Conservation (phyloP, 2,113 vertebrate species). For the Terrapene triunguis region DNA sequence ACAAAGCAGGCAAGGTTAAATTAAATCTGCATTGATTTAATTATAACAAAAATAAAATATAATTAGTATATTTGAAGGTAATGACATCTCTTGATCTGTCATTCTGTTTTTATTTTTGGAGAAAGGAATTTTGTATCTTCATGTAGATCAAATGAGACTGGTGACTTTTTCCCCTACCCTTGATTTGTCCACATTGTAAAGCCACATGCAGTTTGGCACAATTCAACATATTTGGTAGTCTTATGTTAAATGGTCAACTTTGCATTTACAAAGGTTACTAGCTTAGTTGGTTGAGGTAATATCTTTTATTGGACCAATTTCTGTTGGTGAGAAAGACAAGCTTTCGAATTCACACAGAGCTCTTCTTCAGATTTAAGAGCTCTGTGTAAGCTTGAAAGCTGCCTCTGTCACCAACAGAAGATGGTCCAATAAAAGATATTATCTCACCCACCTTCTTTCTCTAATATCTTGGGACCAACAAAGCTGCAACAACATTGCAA, state of each 20-base stretch:
- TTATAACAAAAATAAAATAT: not conserved
- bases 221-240: not conserved
- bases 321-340: not conserved
- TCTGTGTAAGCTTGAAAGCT: too few relatives aligned
- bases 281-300: not conserved
- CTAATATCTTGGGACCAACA: not conserved
- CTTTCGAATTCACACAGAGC: not conserved
- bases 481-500: not conserved
- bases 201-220: not conserved
- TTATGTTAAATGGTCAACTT: not conserved
- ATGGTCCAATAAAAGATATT: not conserved
- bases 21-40: not conserved
- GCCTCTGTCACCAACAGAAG: not conserved
- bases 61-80: not conserved
- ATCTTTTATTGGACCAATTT: not conserved
- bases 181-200: not conserved
- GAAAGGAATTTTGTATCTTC: not conserved
- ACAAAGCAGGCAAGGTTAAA: not conserved
- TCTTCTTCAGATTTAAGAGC: too few relatives aligned
- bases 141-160: not conserved
- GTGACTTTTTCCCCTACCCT: not conserved
- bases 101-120: not conserved
- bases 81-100: not conserved
- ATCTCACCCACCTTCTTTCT: not conserved
- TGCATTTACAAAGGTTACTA: not conserved